phyloP scores from a whole-genome alignment of 2,888 invertebrate genomes.

The Rhaphigaster nebulosa region DNA sequence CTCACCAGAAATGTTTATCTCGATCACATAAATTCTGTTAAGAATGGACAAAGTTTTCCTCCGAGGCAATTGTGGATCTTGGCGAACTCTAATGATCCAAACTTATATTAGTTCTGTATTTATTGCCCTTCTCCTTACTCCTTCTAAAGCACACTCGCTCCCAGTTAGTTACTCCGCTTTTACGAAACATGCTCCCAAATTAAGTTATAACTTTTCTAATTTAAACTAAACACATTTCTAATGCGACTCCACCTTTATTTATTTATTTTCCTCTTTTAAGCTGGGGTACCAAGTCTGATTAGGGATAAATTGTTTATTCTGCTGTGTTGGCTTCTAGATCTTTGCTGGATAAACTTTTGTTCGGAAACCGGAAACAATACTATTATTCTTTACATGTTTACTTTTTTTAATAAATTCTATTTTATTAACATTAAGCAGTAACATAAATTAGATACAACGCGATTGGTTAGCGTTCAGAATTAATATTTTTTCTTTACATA shows the following conservation, averaged over 20 bases:
- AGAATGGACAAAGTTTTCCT: constrained; percentile 55
- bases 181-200: constrained; percentile 49
- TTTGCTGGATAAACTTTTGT: background rate
- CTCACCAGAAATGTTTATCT: constrained; percentile 53
- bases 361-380: background rate
- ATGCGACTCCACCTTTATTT: constrained; percentile 59
- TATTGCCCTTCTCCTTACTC: constrained; percentile 47
- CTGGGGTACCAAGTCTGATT: background rate
- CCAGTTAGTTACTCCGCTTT: constrained; percentile 46
- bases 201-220: constrained; percentile 50
- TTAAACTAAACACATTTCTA: constrained; percentile 49
- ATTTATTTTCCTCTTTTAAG: constrained; percentile 60
- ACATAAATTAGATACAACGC: background rate
- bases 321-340: background rate
- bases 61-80: constrained; percentile 52
- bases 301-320: constrained; percentile 16
- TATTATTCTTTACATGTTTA: no score
- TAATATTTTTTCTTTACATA: no score
- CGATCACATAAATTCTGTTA: constrained; percentile 56
- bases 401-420: background rate
- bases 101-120: constrained; percentile 59
- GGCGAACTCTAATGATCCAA: constrained; percentile 59
- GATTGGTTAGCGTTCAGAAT: no score
- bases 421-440: no score
- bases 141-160: constrained; percentile 39